Base-by-base conservation (phyloP, 2,888 invertebrate genomes). In the Andricus quercusramuli region DNA sequence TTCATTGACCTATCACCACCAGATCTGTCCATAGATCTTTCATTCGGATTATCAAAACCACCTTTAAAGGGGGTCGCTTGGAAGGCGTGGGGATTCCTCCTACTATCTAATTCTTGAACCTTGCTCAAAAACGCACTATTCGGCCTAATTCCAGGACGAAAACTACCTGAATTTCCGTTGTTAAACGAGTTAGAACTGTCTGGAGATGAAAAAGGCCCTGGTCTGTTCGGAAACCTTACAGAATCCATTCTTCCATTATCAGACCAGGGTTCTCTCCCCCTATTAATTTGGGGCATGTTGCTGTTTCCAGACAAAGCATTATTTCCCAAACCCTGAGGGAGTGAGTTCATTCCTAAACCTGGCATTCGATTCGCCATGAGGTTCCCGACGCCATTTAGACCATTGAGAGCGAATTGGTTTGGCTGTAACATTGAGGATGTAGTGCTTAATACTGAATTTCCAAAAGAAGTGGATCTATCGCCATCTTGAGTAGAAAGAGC, bases 81-180 rank as follows among this genome's bases (percentile, higher is more conserved):
- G 67, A 95, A 94, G 1, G 95, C 94, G 83, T 94, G 94, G 0
- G 95, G 94, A 87, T 95, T 95, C 5, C 95, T 93, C 76, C 95
- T 94, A 79, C 94, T 94, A 62, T 94, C 95, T 20, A 92, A 80
- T 74, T 92, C 92, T 78, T 92, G 92, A 47, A 92, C 90, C 80
- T 92, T 90, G 41, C 77, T 90, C 15, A 88, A 13, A 47, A 90
- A 90, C 2, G 83, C 84, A 84, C 86, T 90, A 25, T 83, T 87
- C 0, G 83, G 29, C 70, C 88, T 86, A 47, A 84, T 82, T 1
- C 84, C 82, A 0, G 85, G 84, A 6, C 88, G 67, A 22, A 65
- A 65, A n/a, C 83, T 78, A 17, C 83, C 83, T 13, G 79, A 37
- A 56, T 66, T 82, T 15, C 76, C 67, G 59, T 81, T 81, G 56